Conservation (phyloP, 1,140 invertebrate species). For the Cepaea nemoralis region DNA sequence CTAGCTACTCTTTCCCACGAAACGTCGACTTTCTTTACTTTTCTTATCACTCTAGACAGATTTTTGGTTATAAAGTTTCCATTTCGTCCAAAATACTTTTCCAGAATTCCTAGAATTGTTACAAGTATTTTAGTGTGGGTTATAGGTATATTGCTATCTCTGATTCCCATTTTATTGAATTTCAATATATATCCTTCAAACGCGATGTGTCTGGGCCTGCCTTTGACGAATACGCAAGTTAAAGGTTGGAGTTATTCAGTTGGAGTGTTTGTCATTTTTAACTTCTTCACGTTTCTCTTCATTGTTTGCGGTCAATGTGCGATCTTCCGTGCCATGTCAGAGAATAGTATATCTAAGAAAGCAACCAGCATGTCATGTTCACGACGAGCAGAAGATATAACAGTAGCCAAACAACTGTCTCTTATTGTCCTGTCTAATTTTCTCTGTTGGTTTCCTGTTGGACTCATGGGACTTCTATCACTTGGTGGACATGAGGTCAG, state of each 20-base stretch:
- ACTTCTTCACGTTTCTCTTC: constrained; percentile 5
- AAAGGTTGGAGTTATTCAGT: not conserved
- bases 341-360: not conserved
- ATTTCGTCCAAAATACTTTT: constrained; percentile 17
- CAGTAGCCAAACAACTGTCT: constrained; percentile 40
- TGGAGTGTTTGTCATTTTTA: not conserved
- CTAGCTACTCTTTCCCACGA: constrained; percentile 55
- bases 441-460: constrained; percentile 47
- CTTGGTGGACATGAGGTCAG: constrained; percentile 5
- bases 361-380: too few relatives aligned
- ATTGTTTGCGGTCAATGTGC: constrained; percentile 46
- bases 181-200: constrained; percentile 29
- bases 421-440: constrained; percentile 43
- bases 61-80: constrained; percentile 50
- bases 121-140: constrained; percentile 25
- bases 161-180: constrained; percentile 33
- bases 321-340: constrained; percentile 47
- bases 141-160: constrained; percentile 6
- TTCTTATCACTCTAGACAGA: constrained; percentile 52
- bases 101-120: not conserved
- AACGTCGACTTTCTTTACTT: constrained; percentile 55
- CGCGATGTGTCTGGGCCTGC: constrained; percentile 32
- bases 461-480: constrained; percentile 34
- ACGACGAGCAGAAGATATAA: constrained; percentile 27
- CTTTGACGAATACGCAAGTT: not conserved